These are phyloP conservation scores for Dipodomys stephensi DNA, from an alignment of 2,113 vertebrate species.

Conservation along the genomic window DNA sequence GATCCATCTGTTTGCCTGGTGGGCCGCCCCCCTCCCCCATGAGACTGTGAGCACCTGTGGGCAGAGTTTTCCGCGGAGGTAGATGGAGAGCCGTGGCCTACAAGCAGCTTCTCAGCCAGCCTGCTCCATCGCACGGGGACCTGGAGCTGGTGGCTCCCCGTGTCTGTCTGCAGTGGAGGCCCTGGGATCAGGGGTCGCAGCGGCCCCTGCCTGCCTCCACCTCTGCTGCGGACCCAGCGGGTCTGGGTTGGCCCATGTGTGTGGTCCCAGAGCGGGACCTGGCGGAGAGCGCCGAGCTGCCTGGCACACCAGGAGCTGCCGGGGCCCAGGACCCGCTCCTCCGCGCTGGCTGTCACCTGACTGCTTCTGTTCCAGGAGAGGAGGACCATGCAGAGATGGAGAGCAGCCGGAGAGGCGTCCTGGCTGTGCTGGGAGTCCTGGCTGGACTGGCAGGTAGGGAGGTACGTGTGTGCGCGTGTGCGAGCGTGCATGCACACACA, in stretches of 20 bases:
- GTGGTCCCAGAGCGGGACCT: background rate
- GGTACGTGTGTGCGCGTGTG: no score
- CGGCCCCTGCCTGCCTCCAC: no score
- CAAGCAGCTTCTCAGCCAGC: no score
- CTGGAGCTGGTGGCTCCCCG: no score
- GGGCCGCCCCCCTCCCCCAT: background rate
- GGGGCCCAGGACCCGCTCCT: fast-evolving
- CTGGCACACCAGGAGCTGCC: fast-evolving
- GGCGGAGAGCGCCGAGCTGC: fast-evolving
- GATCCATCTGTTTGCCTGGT: fast-evolving
- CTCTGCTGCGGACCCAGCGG: background rate
- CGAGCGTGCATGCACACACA: no score
- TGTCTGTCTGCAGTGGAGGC: no score
- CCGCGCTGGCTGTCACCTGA: background rate
- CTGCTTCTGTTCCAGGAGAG: background rate
- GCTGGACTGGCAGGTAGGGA: constrained; percentile 64
- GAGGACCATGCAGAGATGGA: constrained; percentile 59
- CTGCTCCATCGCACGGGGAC: no score
- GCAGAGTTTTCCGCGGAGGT: background rate
- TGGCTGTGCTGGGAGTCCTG: background rate
- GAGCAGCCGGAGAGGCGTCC: background rate
- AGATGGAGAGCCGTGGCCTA: background rate
- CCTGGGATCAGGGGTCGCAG: no score
- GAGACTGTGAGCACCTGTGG: fast-evolving
- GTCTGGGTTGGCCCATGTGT: no score